phyloP scores from a whole-genome alignment of 35 echinoderm and acorn worm species.

The Chiridota heheva region DNA sequence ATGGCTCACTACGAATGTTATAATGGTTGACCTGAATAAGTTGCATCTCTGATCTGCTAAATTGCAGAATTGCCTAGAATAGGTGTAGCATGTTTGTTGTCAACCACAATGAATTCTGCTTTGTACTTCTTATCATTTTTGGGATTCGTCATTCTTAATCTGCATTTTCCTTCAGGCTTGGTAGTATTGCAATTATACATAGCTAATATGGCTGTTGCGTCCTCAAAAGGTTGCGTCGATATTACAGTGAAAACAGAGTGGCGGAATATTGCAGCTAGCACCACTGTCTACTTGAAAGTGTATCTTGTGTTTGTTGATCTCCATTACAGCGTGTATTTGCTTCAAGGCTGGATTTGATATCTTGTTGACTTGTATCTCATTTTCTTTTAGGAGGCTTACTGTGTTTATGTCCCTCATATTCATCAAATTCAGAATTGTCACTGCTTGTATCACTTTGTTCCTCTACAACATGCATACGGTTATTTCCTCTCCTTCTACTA shows the following conservation, averaged over 20 bases:
- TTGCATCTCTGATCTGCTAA: constrained; percentile 66
- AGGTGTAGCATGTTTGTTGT: constrained; percentile 29
- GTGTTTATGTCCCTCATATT: constrained; percentile 39
- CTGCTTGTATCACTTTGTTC: neutral
- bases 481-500: neutral
- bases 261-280: constrained; percentile 4
- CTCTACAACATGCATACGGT: neutral
- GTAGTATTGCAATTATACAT: constrained; percentile 59
- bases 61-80: constrained; percentile 38
- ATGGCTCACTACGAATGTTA: constrained; percentile 43
- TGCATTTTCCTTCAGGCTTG: constrained; percentile 32
- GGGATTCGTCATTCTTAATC: constrained; percentile 60
- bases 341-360: neutral
- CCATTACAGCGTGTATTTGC: neutral
- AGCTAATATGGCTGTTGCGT: constrained; percentile 14
- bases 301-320: neutral
- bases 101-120: constrained; percentile 49
- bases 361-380: neutral
- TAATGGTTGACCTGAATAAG: constrained; percentile 49
- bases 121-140: constrained; percentile 64
- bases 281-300: constrained; percentile 36
- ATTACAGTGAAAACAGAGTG: constrained; percentile 10
- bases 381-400: neutral
- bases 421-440: constrained; percentile 40
- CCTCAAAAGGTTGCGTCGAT: neutral